Evolutionary conservation across 2,888 invertebrate genomes (phyloP).

Genomic region (Unio delphinus): DNA sequence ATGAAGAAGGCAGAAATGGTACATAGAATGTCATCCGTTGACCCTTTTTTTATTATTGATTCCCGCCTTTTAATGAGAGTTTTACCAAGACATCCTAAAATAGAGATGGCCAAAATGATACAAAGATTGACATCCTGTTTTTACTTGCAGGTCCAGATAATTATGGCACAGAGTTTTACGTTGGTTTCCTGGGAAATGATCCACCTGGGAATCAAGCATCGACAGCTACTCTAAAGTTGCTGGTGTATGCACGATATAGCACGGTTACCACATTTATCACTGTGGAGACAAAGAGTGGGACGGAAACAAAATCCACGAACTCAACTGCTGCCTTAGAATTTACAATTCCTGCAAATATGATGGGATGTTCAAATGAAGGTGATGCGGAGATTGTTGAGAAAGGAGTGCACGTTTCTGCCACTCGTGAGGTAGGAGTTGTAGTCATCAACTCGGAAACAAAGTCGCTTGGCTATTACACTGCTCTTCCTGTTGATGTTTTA

Average conservation of each 20-base stretch:
- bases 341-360: slow-evolving; percentile 7
- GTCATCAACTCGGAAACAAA: slow-evolving; percentile 19
- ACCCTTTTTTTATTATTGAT: too few relatives aligned
- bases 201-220: slow-evolving; percentile 6
- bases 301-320: not conserved
- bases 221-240: slow-evolving; percentile 6
- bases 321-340: slow-evolving; percentile 6
- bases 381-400: slow-evolving; percentile 11
- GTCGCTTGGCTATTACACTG: slow-evolving; percentile 18
- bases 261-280: slow-evolving; percentile 14
- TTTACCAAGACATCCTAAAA: too few relatives aligned
- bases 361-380: slow-evolving; percentile 22
- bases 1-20: too few relatives aligned
- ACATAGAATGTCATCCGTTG: too few relatives aligned
- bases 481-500: slow-evolving; percentile 18
- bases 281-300: slow-evolving; percentile 10
- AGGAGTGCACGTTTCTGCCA: slow-evolving; percentile 20
- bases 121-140: too few relatives aligned
- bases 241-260: slow-evolving; percentile 14
- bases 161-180: slow-evolving; percentile 17
- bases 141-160: slow-evolving; percentile 20
- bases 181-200: slow-evolving; percentile 29
- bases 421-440: slow-evolving; percentile 17
- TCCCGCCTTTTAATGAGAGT: too few relatives aligned
- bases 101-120: too few relatives aligned